A percentile compares a stretch with the other conserved stretches of the same genome.
These are phyloP conservation scores for Sorex araneus DNA, from an alignment of 2,113 vertebrate genomes.

Conservation along the genomic window DNA sequence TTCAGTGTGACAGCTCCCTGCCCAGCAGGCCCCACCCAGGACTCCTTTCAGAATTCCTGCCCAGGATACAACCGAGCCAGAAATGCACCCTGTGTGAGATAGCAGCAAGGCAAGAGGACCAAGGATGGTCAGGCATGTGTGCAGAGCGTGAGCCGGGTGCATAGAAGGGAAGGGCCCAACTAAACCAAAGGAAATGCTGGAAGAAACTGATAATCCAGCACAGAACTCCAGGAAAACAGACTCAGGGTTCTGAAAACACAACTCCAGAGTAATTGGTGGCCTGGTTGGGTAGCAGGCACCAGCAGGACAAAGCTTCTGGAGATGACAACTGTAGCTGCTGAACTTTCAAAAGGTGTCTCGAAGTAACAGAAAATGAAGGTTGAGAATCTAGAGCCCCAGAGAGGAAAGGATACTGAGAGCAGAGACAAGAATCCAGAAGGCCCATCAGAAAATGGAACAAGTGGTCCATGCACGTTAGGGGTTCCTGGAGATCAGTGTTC, in stretches of 20 bases:
- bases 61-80: neutral
- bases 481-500: neutral
- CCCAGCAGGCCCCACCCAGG: neutral
- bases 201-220: neutral
- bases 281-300: neutral
- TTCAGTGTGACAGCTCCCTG: neutral
- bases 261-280: neutral
- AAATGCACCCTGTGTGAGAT: conserved; percentile 18
- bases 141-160: conserved; percentile 4
- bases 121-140: neutral
- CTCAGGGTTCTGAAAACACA: conserved; percentile 14
- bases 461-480: fast-evolving
- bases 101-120: conserved; percentile 1
- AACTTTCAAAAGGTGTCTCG: neutral
- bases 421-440: neutral
- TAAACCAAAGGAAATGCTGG: neutral
- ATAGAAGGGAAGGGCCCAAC: neutral
- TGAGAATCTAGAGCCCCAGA: neutral
- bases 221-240: neutral
- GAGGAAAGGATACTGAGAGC: neutral
- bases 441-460: neutral
- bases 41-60: conserved; percentile 42
- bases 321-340: neutral
- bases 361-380: conserved; percentile 14
- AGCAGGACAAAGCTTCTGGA: neutral